phyloP scores from a whole-genome alignment of 2,888 invertebrate genomes.

The Amblyteles armatorius region DNA sequence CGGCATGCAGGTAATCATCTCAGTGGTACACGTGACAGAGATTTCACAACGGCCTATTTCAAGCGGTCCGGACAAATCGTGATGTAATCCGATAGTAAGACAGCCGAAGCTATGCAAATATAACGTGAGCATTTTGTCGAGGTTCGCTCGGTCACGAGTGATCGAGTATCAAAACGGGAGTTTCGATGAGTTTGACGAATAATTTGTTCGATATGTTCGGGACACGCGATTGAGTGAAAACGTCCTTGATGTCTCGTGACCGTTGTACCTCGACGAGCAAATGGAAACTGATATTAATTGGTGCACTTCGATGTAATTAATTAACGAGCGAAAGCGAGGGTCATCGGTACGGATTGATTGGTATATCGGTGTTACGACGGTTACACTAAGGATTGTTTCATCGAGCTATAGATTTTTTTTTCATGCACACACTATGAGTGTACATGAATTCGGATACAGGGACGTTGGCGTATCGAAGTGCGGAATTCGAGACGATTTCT shows the following conservation, averaged over 20 bases:
- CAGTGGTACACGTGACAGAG: constrained; percentile 1
- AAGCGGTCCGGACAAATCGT: background rate
- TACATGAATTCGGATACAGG: background rate
- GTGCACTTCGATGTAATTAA: constrained; percentile 51
- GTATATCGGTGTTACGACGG: background rate
- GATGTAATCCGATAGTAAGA: background rate
- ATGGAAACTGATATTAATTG: constrained; percentile 52
- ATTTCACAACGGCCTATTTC: constrained; percentile 5
- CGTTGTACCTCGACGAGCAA: constrained; percentile 30
- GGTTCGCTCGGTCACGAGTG: background rate
- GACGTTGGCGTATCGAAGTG: background rate
- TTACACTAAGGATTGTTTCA: constrained; percentile 1
- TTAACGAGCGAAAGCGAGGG: constrained; percentile 26
- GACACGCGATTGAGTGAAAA: constrained; percentile 27
- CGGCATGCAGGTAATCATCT: background rate
- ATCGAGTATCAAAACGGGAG: background rate
- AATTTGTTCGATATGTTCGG: background rate
- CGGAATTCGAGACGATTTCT: constrained; percentile 28
- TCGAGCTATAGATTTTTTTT: background rate
- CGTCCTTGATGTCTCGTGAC: constrained; percentile 35
- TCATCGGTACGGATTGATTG: constrained; percentile 25
- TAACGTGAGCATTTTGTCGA: background rate
- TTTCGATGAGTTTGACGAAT: background rate
- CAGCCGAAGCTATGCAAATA: background rate
- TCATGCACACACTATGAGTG: background rate